Percentiles rank a stretch among this genome's conserved stretches.
Evolutionary conservation across 2,888 invertebrate species (phyloP).

Genomic region (Pyrochroa serraticornis): DNA sequence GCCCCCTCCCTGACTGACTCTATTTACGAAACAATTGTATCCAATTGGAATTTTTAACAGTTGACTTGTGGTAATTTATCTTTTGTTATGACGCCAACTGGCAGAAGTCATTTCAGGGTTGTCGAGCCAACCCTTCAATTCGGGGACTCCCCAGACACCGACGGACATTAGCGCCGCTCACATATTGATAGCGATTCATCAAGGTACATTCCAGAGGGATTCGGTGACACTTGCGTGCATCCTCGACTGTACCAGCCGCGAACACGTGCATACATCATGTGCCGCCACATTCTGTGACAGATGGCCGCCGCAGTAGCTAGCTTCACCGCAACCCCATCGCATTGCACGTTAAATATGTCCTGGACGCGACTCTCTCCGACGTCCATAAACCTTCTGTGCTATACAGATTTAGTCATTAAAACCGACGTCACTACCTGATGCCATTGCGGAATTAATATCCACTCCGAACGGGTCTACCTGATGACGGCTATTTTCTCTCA

Average conservation of each 20-base stretch:
- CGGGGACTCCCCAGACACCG: slow-evolving; percentile 15
- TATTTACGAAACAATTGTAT: slow-evolving; percentile 32
- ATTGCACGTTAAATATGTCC: slow-evolving; percentile 47
- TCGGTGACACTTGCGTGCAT: slow-evolving; percentile 20
- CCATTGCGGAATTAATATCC: slow-evolving; percentile 48
- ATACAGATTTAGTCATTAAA: slow-evolving; percentile 47
- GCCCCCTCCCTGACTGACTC: not conserved
- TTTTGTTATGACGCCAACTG: slow-evolving; percentile 51
- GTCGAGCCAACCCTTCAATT: slow-evolving; percentile 39
- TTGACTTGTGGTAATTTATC: slow-evolving; percentile 49
- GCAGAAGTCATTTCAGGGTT: slow-evolving; percentile 46
- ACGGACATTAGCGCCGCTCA: slow-evolving; percentile 31
- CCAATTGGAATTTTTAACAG: slow-evolving; percentile 39
- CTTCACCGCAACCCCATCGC: slow-evolving; percentile 44
- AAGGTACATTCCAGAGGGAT: slow-evolving; percentile 31
- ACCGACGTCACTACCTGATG: slow-evolving; percentile 52
- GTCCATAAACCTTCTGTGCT: slow-evolving; percentile 46
- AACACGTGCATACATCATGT: slow-evolving; percentile 50
- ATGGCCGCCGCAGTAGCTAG: slow-evolving; percentile 46
- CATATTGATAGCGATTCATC: slow-evolving; percentile 39
- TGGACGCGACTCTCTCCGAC: slow-evolving; percentile 34
- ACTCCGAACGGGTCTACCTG: slow-evolving; percentile 39
- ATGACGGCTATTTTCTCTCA: slow-evolving; percentile 31
- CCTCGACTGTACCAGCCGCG: slow-evolving; percentile 35
- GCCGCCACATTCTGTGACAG: slow-evolving; percentile 48